Evolutionary conservation across 2,888 invertebrate species (phyloP).

Genomic region (Spisula solida): DNA sequence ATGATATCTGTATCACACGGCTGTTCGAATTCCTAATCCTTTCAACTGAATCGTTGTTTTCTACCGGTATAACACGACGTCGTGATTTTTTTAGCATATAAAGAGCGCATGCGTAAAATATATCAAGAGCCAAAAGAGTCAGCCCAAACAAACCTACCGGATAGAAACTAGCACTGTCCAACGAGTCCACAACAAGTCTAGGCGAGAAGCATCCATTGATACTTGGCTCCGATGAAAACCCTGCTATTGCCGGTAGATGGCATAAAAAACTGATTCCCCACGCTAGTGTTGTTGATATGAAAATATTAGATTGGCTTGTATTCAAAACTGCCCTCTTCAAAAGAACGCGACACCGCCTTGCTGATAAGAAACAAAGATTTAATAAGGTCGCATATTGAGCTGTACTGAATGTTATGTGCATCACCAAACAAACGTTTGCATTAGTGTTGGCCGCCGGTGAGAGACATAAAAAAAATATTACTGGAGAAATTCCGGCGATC

Average conservation of each 20-base stretch:
- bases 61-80: background rate
- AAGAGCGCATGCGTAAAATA: background rate
- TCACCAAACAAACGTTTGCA: background rate
- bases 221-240: background rate
- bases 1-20: background rate
- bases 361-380: slow-evolving; percentile 8
- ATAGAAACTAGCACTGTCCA: background rate
- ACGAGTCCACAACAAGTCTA: background rate
- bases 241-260: background rate
- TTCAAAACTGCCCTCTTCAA: background rate
- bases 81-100: background rate
- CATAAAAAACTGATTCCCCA: background rate
- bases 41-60: background rate
- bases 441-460: background rate
- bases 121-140: background rate
- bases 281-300: background rate
- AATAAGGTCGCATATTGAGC: slow-evolving; percentile 29
- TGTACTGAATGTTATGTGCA: background rate
- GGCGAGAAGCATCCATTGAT: slow-evolving; percentile 31
- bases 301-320: background rate
- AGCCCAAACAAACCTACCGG: background rate
- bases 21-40: background rate
- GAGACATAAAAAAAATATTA: background rate
- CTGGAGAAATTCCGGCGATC: slow-evolving; percentile 15
- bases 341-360: background rate